Evolutionary conservation across 2,888 invertebrate genomes (phyloP), one percentile per base, ranked within the genome.

Genomic region (Morpho deidamia): DNA sequence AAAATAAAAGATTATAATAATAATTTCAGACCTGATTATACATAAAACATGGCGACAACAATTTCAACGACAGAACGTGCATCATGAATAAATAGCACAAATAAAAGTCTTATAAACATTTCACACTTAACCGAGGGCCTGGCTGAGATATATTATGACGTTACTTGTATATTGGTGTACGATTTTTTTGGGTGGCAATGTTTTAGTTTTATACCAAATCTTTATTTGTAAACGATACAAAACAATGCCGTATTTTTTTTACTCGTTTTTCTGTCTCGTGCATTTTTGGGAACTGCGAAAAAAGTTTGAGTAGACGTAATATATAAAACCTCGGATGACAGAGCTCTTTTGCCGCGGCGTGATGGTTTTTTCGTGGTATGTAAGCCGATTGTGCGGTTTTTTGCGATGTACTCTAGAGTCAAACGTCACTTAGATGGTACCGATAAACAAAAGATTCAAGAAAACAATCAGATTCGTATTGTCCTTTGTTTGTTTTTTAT

Each of bases 81-180:
- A 73, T 73, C 64, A 69, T 80, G 85, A 85, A 87, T 87, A 88
- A 88, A 87, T 82, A 83, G 81, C 71, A 85, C 78, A 87, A 87
- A 88, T 83, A 86, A 87, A 87, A 85, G 70, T 74, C 77, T 73
- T 83, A 84, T 88, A 88, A 84, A 88, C 86, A 86, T 83, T 87
- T 88, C 85, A 87, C 88, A 88, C 88, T 88, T 82, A 76, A 74
- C 74, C 61, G 62, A 64, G 74, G 76, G 73, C 70, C 69, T 68
- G 58, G 74, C 80, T 74, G 74, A 82, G 83, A 86, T 87, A 83
- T 84, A 84, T 83, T 84, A 83, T 85, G 83, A 83, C 82, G 70
- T 62, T 72, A 23, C 64, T 71, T 74, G 71, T 78, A 72, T 77
- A 73, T 53, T 53, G 57, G 53, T 50, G 57, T 75, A 71, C 68